Evolutionary conservation across 1,140 invertebrate genomes (phyloP).

Genomic region (Acyrthosiphon pisum): DNA sequence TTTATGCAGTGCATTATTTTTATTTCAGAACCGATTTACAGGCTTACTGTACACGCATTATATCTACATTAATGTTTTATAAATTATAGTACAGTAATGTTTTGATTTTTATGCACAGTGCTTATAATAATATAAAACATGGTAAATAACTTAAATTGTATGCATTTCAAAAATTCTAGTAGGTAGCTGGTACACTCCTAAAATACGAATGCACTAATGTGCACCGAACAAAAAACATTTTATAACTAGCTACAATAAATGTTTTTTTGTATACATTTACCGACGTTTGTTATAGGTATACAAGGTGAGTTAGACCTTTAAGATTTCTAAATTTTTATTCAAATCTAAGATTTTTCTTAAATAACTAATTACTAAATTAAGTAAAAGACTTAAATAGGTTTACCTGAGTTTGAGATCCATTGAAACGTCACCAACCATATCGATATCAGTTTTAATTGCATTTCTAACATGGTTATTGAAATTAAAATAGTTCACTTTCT

Average conservation of each 20-base stretch:
- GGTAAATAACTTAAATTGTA: background rate
- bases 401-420: constrained; percentile 41
- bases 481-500: background rate
- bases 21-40: constrained; percentile 23
- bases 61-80: background rate
- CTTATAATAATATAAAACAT: background rate
- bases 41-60: background rate
- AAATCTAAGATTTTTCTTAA: background rate
- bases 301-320: background rate
- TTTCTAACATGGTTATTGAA: background rate
- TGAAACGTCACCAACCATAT: constrained; percentile 24
- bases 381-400: background rate
- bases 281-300: background rate
- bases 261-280: background rate
- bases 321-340: background rate
- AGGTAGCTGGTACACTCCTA: too few species aligned
- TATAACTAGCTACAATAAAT: background rate
- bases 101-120: background rate
- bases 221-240: too few species aligned
- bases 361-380: background rate
- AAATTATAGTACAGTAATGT: background rate
- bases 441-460: background rate
- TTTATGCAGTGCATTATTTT: constrained; percentile 32
- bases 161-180: background rate
- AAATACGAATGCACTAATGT: too few species aligned